Evolutionary conservation across 1,140 invertebrate genomes (phyloP).

Genomic region (Lordiphosa stackelbergi): DNA sequence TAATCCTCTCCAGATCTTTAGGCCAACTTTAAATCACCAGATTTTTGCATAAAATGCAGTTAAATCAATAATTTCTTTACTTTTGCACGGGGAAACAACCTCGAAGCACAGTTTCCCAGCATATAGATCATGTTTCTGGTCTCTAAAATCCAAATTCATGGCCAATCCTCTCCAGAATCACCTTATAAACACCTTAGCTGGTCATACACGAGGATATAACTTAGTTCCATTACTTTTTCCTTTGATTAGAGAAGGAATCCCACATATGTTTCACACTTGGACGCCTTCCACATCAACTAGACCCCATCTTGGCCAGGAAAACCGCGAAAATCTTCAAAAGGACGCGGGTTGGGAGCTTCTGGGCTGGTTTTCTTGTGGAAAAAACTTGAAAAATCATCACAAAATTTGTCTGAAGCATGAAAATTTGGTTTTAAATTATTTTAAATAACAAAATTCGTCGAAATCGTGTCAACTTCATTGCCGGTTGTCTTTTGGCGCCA

Average conservation of each 20-base stretch:
- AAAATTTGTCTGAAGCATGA: background rate
- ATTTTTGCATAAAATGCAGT: background rate
- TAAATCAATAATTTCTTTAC: background rate
- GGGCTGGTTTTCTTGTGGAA: slow-evolving; percentile 11
- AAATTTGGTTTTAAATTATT: slow-evolving; percentile 11
- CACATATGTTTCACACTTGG: background rate
- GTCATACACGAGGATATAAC: background rate
- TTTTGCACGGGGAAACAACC: background rate
- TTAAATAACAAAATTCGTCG: slow-evolving; percentile 9
- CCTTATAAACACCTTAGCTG: background rate
- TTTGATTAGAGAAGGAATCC: background rate
- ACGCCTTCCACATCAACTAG: background rate
- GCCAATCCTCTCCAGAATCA: slow-evolving; percentile 61
- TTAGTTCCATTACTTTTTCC: background rate
- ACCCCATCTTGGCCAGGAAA: slow-evolving; percentile 27
- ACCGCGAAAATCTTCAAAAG: slow-evolving; percentile 20
- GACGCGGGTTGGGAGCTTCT: slow-evolving; percentile 2
- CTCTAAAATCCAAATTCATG: background rate
- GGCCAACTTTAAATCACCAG: background rate
- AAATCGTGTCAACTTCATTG: background rate
- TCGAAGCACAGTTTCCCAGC: background rate
- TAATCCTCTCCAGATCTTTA: slow-evolving; percentile 2
- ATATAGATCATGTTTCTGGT: background rate
- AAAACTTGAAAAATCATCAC: slow-evolving; percentile 1
- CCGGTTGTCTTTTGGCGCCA: slow-evolving; percentile 38